Percentiles rank a stretch among this genome's conserved stretches.
phyloP scores from a whole-genome alignment of 2,888 invertebrate genomes.

The Pyrrhosoma nymphula region DNA sequence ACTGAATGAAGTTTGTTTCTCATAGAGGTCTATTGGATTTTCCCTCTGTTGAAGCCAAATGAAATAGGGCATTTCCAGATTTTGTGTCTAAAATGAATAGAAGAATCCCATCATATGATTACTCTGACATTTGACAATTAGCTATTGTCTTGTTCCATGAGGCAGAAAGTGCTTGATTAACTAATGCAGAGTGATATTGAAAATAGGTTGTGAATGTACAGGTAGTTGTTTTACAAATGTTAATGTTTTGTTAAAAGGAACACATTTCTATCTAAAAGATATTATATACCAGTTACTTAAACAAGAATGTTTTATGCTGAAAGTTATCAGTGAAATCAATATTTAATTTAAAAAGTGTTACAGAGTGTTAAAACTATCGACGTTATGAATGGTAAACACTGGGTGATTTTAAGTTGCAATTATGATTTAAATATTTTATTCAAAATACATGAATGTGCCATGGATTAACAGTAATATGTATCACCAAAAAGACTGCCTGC shows the following conservation, averaged over 20 bases:
- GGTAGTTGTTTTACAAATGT: constrained; percentile 64
- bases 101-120: neutral
- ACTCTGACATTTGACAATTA: constrained; percentile 15
- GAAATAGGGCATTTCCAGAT: constrained; percentile 20
- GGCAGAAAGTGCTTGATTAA: constrained; percentile 47
- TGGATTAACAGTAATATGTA: neutral
- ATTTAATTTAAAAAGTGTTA: constrained; percentile 45
- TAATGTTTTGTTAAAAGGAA: constrained; percentile 54
- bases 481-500: neutral
- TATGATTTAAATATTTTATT: neutral
- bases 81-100: constrained; percentile 22
- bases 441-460: neutral
- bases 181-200: constrained; percentile 56
- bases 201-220: constrained; percentile 67
- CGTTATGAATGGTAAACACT: neutral
- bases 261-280: constrained; percentile 32
- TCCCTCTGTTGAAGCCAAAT: neutral
- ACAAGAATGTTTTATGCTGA: constrained; percentile 6
- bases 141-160: constrained; percentile 29
- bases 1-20: constrained; percentile 42
- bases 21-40: constrained; percentile 16
- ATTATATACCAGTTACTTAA: constrained; percentile 48
- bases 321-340: constrained; percentile 2
- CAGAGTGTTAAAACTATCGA: neutral
- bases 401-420: constrained; percentile 15